Percentiles rank a stretch among this genome's conserved stretches.
Evolutionary conservation across 2,113 vertebrate genomes (phyloP).

Genomic region (Colossoma macropomum): DNA sequence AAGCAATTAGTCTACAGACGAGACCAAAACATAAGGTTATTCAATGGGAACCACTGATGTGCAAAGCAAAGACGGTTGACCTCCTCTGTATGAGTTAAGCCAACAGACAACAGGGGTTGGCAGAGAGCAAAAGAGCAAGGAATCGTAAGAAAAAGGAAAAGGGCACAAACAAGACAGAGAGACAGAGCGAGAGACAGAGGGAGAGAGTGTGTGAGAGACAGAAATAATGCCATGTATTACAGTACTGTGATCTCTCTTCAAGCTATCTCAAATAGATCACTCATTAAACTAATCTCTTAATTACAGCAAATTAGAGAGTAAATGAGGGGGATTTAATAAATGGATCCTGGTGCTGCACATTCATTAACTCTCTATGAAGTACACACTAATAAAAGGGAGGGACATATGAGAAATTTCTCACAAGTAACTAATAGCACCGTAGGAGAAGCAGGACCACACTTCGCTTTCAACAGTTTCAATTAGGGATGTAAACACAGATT

Average conservation of each 20-base stretch:
- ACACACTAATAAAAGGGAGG: too few relatives aligned
- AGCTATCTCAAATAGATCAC: slow-evolving; percentile 5
- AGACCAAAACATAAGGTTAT: slow-evolving; percentile 63
- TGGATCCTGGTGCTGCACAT: too few relatives aligned
- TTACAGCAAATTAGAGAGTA: too few relatives aligned
- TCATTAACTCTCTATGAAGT: too few relatives aligned
- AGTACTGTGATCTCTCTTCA: neutral
- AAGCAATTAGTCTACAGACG: slow-evolving; percentile 75
- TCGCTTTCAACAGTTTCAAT: too few relatives aligned
- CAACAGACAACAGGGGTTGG: slow-evolving; percentile 13
- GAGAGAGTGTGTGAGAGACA: neutral
- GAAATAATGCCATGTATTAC: neutral
- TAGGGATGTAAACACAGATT: too few relatives aligned
- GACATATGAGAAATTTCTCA: too few relatives aligned
- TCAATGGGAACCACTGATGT: slow-evolving; percentile 75
- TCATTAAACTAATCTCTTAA: slow-evolving; percentile 4
- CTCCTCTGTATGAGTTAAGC: slow-evolving; percentile 40
- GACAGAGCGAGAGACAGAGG: neutral
- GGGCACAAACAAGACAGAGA: neutral
- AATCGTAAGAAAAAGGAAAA: neutral
- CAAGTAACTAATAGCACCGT: too few relatives aligned
- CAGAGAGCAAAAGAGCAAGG: slow-evolving; percentile 5
- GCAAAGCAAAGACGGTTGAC: slow-evolving; percentile 69
- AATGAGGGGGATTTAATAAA: too few relatives aligned
- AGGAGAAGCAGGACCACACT: too few relatives aligned